Percentiles rank a stretch among this genome's conserved stretches.
Conservation (phyloP, 2,797 vertebrate species). For the Mergus octosetaceus region DNA sequence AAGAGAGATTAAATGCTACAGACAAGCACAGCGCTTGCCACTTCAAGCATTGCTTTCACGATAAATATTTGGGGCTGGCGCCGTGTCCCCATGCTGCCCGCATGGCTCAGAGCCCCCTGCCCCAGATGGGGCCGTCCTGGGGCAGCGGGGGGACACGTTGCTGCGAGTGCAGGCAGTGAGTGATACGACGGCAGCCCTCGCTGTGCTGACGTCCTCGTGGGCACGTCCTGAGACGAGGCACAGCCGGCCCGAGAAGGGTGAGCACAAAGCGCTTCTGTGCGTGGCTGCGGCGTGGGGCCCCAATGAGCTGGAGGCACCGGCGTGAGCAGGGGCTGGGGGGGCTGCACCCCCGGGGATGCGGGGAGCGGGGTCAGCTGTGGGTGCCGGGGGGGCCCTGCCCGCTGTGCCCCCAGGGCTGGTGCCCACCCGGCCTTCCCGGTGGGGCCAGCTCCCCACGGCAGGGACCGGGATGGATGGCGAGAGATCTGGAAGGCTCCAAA, state of each 20-base stretch:
- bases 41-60: background rate
- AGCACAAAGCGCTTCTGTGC: too few species aligned
- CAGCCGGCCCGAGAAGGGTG: too few species aligned
- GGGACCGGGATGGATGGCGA: conserved; percentile 56
- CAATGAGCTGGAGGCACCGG: too few species aligned
- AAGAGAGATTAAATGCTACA: conserved; percentile 74
- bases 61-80: background rate
- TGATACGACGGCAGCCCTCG: too few species aligned
- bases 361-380: background rate
- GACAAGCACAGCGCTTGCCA: conserved; percentile 55
- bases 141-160: background rate
- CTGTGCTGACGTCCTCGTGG: too few species aligned
- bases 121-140: fast-evolving
- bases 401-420: background rate
- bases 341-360: background rate
- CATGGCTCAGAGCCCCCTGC: background rate
- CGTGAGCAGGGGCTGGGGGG: background rate
- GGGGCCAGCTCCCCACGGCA: background rate
- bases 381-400: background rate
- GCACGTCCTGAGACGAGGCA: too few species aligned
- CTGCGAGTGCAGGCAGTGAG: background rate
- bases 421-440: background rate
- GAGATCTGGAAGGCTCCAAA: conserved; percentile 73
- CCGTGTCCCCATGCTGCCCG: background rate
- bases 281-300: too few species aligned